Evolutionary conservation across 2,113 vertebrate species (phyloP), one percentile per base, ranked within the genome.

Genomic region (Cyprinodon brontotheroides): DNA sequence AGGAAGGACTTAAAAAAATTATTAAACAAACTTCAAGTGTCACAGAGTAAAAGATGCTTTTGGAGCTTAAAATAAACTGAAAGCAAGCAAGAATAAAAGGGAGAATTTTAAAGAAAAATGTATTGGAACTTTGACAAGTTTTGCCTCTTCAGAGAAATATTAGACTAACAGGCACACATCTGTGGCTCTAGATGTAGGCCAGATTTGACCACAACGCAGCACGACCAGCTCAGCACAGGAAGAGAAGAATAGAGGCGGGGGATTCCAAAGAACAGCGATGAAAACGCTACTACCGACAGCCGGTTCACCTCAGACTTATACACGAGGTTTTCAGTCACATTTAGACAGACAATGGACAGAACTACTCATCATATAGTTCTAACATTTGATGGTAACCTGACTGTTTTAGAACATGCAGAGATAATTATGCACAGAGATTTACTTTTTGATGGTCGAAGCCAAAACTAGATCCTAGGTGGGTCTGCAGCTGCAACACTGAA

Each of bases 21-120:
- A 45, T 0, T 22, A 75, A 77, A 79, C 60, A 83, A 41, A 68
- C 45, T 85, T 73, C 62, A 75, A 62, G 48, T 67, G 73, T 79
- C 36, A 74, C 41, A 45, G 2, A 13, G 45, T 61, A 61, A 4
- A 59, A 47, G 0, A 22, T 0, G 22, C 43, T 64, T 29, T 14
- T 45, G 50, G 2, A 1, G 38, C 57, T 53, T 22, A 62, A 22
- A 40, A 29, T 29, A 43, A 74, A 4, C 29, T 43, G 67, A 61
- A 4, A 70, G 61, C 20, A 73, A 20, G 37, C 39, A 11, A 40
- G 1, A 53, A 62, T 17, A 8, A 40, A 7, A 65, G 20, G 0
- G 0, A 29, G 11, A 0, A 20, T 0, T 20, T 43, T 39, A 53
- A 53, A 8, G 20, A 53, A 53, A 20, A 17, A 20, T 57, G 50